These are phyloP conservation scores for Phaonia tiefii DNA, from an alignment of 2,888 invertebrate species.

Conservation along the genomic window DNA sequence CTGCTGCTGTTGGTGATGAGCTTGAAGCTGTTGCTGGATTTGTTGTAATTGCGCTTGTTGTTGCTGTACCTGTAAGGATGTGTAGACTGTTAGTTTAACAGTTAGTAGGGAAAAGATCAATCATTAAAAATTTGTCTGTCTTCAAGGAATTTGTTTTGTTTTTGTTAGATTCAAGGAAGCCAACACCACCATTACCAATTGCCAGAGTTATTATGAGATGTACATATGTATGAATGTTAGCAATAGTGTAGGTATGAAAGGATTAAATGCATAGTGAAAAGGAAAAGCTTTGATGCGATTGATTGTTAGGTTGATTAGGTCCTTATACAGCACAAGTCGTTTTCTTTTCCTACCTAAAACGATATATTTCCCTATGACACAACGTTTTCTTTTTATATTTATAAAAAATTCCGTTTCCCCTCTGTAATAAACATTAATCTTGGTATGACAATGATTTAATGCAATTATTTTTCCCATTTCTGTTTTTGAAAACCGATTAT, in stretches of 20 bases:
- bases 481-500: too few species aligned
- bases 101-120: constrained; percentile 58
- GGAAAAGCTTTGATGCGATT: too few species aligned
- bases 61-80: constrained; percentile 69
- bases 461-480: neutral
- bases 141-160: constrained; percentile 58
- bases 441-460: constrained; percentile 19
- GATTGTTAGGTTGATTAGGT: too few species aligned
- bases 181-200: constrained; percentile 66
- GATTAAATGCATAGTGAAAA: too few species aligned
- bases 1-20: constrained; percentile 72
- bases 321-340: too few species aligned
- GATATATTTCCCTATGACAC: too few species aligned
- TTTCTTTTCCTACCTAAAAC: too few species aligned
- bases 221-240: neutral
- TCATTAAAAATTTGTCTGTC: constrained; percentile 62
- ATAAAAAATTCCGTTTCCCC: too few species aligned
- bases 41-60: constrained; percentile 70
- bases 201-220: constrained; percentile 41
- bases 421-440: neutral
- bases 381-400: too few species aligned
- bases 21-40: constrained; percentile 67
- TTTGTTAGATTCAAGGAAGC: constrained; percentile 41
- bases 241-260: too few species aligned
- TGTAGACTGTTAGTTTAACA: constrained; percentile 67